Base-by-base conservation (phyloP, 1,140 invertebrate genomes). In the Hestina assimilis region DNA sequence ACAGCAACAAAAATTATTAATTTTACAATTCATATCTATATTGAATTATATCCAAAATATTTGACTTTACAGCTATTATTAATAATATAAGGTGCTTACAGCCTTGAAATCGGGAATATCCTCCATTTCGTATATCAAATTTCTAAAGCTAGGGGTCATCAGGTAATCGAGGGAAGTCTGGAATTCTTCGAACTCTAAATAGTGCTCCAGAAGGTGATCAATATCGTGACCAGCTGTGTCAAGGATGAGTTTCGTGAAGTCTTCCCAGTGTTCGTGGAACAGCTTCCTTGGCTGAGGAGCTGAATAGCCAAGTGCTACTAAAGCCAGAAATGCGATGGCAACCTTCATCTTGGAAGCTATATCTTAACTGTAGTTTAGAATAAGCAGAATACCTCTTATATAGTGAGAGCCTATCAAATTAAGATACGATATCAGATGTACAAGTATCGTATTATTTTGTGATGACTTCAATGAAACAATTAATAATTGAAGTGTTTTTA, bases 241-340 rank as follows among this genome's bases (percentile, higher is more conserved):
- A 1, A 46, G 6, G 29, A 87, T 86, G 1, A 83, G 4, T 9
- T 70, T 52, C 4, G 77, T 28, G 54, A 87, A 87, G 17, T 87
- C 84, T 29, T 80, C 72, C 17, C 74, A 73, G 24, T 87, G 71
- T 28, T 87, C 84, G 19, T 83, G 81, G 66, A 87, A 87, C 19
- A 65, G 29, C 61, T 78, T 81, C 66, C 72, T 80, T 14, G 75
- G 59, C 29, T 83, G 78, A 56, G 83, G 83, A 41, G 74, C 76
- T 1, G 76, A 60, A 24, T 57, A 65, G 4, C 57, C 65, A 0
- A 84, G 45, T 15, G 66, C 62, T 9, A 76, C 20, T 4, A 82
- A 29, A 26, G 71, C 68, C 0, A 84, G 26, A 8, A 84, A 12
- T 33, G 78, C 40, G 9, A 81, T 7, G n/a, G 58, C 61, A 17